Conservation (phyloP, 2,888 invertebrate species). For the Orthosia gracilis region DNA sequence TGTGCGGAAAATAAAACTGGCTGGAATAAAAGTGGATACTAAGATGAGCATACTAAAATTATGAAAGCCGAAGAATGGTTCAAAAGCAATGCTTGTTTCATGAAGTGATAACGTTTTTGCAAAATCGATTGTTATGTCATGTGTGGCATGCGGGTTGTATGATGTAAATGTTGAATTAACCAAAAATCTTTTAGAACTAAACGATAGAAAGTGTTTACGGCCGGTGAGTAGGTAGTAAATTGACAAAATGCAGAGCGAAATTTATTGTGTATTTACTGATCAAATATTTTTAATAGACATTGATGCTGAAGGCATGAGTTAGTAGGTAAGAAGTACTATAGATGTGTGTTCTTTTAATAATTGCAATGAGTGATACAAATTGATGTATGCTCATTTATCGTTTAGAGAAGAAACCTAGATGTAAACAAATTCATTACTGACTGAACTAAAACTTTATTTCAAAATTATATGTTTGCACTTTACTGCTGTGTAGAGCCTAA, state of each 20-base stretch:
- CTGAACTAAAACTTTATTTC: not conserved
- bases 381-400: not conserved
- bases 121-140: conserved; percentile 16
- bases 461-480: not conserved
- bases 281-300: too few species aligned
- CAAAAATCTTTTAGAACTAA: not conserved
- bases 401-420: not conserved
- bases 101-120: conserved; percentile 9
- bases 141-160: conserved; percentile 21
- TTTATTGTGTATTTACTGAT: too few species aligned
- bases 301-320: not conserved
- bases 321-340: not conserved
- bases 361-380: conserved; percentile 1
- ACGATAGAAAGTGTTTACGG: too few species aligned
- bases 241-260: too few species aligned
- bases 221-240: too few species aligned
- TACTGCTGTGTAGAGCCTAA: not conserved
- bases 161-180: conserved; percentile 18
- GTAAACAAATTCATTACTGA: not conserved
- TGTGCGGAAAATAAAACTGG: not conserved
- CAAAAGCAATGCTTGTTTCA: not conserved
- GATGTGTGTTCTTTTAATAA: not conserved
- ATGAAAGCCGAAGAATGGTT: not conserved
- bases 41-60: not conserved
- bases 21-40: too few species aligned